Conservation (phyloP, 2,797 vertebrate genomes). For the Phylloscopus collybita region DNA sequence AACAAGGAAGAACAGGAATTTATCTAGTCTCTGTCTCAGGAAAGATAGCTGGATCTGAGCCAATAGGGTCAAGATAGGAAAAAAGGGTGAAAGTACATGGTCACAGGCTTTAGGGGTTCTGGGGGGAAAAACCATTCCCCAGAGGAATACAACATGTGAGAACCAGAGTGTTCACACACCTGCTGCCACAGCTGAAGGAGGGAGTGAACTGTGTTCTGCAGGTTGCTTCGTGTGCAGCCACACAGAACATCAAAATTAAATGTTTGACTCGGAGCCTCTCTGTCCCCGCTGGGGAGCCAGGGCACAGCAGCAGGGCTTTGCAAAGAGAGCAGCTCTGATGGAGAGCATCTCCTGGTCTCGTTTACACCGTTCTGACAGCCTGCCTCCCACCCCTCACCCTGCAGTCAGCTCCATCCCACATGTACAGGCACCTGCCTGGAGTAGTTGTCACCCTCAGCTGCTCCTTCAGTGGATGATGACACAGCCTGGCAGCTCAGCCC, state of each 20-base stretch:
- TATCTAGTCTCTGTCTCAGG: too few relatives aligned
- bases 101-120: too few relatives aligned
- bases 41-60: too few relatives aligned
- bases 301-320: not conserved
- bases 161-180: not conserved
- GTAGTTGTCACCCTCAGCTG: not conserved
- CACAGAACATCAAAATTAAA: not conserved
- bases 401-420: not conserved
- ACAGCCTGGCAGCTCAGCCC: not conserved
- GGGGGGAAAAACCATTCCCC: too few relatives aligned
- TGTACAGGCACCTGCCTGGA: not conserved
- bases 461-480: not conserved
- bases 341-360: not conserved
- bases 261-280: not conserved
- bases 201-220: not conserved
- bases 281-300: not conserved
- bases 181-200: not conserved
- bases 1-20: too few relatives aligned
- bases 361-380: not conserved
- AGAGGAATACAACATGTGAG: too few relatives aligned
- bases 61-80: too few relatives aligned
- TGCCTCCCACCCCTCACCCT: not conserved
- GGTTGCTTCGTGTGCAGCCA: not conserved
- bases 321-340: not conserved
- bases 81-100: too few relatives aligned